Conservation (phyloP, 1,140 invertebrate species). For the Drosophila kohkoa region DNA sequence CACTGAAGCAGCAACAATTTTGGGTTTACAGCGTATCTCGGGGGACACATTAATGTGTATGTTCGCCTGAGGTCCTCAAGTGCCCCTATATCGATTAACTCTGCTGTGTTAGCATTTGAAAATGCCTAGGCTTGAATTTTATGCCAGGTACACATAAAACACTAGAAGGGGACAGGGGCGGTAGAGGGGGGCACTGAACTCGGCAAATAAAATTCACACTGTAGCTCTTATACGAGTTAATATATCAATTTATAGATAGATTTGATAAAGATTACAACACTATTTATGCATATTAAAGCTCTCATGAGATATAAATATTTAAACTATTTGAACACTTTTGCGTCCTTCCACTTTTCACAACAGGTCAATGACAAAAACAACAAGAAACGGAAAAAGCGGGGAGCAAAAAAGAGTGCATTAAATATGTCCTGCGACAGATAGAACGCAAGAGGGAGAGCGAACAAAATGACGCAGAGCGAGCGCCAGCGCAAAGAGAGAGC, state of each 20-base stretch:
- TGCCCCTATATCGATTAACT: slow-evolving; percentile 54
- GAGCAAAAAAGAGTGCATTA: slow-evolving; percentile 4
- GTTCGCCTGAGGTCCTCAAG: slow-evolving; percentile 22
- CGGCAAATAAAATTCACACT: neutral
- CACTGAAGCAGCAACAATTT: slow-evolving; percentile 12
- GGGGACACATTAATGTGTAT: slow-evolving; percentile 15
- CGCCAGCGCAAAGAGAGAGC: neutral
- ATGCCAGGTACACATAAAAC: slow-evolving; percentile 43
- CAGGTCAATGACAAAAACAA: slow-evolving; percentile 83
- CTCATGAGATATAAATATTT: neutral
- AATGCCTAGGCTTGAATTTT: slow-evolving; percentile 44
- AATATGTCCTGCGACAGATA: slow-evolving; percentile 48
- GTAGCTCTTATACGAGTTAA: neutral
- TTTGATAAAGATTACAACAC: neutral
- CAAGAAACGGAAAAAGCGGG: slow-evolving; percentile 29
- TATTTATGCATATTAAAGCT: neutral
- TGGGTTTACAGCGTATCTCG: slow-evolving; percentile 16
- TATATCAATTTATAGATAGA: neutral
- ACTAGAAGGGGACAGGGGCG: neutral
- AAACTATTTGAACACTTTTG: slow-evolving; percentile 32
- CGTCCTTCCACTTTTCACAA: slow-evolving; percentile 52
- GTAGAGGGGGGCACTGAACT: neutral
- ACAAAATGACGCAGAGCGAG: slow-evolving; percentile 11
- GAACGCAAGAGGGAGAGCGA: slow-evolving; percentile 16
- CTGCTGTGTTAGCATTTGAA: slow-evolving; percentile 31